Percentiles rank a stretch among this genome's conserved stretches.
phyloP scores from a whole-genome alignment of 1,140 invertebrate genomes.

The Goniozus legneri region DNA sequence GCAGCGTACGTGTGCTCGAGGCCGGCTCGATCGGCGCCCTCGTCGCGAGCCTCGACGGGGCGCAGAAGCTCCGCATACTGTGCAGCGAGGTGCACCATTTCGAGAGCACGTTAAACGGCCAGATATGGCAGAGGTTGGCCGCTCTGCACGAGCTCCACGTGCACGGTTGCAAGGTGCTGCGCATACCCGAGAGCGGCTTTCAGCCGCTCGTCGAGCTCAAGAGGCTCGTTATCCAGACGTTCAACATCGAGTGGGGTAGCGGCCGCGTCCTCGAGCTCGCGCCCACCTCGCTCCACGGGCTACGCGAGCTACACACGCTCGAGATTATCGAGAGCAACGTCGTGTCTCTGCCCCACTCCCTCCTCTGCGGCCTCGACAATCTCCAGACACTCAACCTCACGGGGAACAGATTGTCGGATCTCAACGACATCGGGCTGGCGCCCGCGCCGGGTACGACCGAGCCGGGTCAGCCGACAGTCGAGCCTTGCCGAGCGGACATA shows the following conservation, averaged over 20 bases:
- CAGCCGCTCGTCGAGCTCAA: slow-evolving; percentile 73
- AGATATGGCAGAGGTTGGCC: slow-evolving; percentile 69
- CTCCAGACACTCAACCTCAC: slow-evolving; percentile 81
- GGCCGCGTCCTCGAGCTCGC: slow-evolving; percentile 68
- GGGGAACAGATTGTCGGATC: slow-evolving; percentile 70
- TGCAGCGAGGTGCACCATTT: slow-evolving; percentile 77
- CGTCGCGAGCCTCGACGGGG: slow-evolving; percentile 68
- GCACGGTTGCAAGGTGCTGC: slow-evolving; percentile 75
- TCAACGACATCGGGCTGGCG: slow-evolving; percentile 68
- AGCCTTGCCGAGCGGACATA: slow-evolving; percentile 60
- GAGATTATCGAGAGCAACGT: slow-evolving; percentile 83
- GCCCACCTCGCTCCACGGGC: slow-evolving; percentile 65
- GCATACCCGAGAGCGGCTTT: slow-evolving; percentile 73
- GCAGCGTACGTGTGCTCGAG: slow-evolving; percentile 68
- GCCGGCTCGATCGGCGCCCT: slow-evolving; percentile 59
- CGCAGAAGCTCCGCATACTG: slow-evolving; percentile 63
- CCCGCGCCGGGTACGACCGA: slow-evolving; percentile 50
- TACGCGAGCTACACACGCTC: slow-evolving; percentile 73
- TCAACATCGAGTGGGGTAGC: slow-evolving; percentile 74
- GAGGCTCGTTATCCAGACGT: slow-evolving; percentile 68
- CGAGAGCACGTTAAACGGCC: slow-evolving; percentile 71
- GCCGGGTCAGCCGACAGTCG: slow-evolving; percentile 28
- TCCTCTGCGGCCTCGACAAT: slow-evolving; percentile 74
- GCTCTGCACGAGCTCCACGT: slow-evolving; percentile 71
- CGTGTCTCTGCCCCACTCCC: slow-evolving; percentile 66